These are phyloP conservation scores for Rhabdomys pumilio DNA, from an alignment of 2,797 vertebrate genomes.

Conservation along the genomic window DNA sequence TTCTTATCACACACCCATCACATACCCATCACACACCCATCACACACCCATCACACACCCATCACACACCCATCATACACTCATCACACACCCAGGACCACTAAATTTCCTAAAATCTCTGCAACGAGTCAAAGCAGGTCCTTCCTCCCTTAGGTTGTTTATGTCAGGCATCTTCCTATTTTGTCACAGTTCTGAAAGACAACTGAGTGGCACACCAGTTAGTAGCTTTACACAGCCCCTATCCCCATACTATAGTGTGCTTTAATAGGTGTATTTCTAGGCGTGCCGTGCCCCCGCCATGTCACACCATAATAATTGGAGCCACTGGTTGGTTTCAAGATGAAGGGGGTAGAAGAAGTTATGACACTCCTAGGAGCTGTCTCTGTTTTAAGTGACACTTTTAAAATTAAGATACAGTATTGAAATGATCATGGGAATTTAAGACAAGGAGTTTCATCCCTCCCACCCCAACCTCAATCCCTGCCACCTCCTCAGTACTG, in stretches of 20 bases:
- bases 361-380: background rate
- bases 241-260: background rate
- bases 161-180: background rate
- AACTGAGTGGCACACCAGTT: background rate
- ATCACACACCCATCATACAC: too few species aligned
- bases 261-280: background rate
- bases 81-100: background rate
- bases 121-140: background rate
- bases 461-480: background rate
- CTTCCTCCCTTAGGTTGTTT: background rate
- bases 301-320: background rate
- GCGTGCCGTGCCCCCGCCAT: background rate
- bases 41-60: too few species aligned
- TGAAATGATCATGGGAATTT: slow-evolving; percentile 18
- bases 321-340: background rate
- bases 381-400: background rate
- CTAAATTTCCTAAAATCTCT: background rate
- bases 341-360: background rate
- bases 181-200: background rate
- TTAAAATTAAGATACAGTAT: background rate
- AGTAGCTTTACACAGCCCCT: background rate
- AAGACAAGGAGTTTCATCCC: background rate
- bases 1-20: background rate
- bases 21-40: too few species aligned
- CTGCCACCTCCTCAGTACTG: background rate